These are phyloP conservation scores for Parambassis ranga DNA, from an alignment of 2,797 vertebrate genomes.

Conservation along the genomic window DNA sequence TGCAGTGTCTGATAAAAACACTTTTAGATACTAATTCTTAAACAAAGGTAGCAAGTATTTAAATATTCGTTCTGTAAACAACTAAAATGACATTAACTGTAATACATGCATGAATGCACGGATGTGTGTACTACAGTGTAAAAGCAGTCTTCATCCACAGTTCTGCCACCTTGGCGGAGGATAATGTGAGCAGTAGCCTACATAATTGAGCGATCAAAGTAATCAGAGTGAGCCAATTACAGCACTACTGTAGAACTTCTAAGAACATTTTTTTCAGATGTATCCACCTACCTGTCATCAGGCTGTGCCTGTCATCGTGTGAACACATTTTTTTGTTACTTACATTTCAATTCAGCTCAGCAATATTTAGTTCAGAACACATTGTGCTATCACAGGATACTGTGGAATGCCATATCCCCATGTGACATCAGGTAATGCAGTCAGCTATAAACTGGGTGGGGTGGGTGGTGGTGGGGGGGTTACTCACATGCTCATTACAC, in stretches of 20 bases:
- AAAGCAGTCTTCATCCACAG: constrained; percentile 22
- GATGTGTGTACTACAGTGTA: neutral
- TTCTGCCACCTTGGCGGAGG: constrained; percentile 16
- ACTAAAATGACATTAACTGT: too few relatives aligned
- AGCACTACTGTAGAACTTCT: too few relatives aligned
- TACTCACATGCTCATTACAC: neutral
- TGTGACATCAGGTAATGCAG: neutral
- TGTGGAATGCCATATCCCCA: neutral
- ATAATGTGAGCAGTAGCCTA: constrained; percentile 33
- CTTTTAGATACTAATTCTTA: too few relatives aligned
- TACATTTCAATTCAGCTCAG: neutral
- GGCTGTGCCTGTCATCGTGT: too few relatives aligned
- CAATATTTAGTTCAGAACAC: neutral
- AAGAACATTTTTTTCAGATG: too few relatives aligned
- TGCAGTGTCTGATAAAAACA: too few relatives aligned
- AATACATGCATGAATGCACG: neutral
- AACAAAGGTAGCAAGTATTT: too few relatives aligned
- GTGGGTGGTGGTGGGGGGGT: too few relatives aligned
- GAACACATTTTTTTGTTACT: too few relatives aligned
- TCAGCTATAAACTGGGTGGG: neutral
- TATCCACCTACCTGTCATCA: too few relatives aligned
- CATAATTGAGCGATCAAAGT: constrained; percentile 41
- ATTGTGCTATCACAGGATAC: neutral
- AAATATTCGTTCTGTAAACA: too few relatives aligned
- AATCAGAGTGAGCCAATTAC: neutral